Conservation (phyloP, 2,113 vertebrate genomes). For the Ammospiza caudacuta region DNA sequence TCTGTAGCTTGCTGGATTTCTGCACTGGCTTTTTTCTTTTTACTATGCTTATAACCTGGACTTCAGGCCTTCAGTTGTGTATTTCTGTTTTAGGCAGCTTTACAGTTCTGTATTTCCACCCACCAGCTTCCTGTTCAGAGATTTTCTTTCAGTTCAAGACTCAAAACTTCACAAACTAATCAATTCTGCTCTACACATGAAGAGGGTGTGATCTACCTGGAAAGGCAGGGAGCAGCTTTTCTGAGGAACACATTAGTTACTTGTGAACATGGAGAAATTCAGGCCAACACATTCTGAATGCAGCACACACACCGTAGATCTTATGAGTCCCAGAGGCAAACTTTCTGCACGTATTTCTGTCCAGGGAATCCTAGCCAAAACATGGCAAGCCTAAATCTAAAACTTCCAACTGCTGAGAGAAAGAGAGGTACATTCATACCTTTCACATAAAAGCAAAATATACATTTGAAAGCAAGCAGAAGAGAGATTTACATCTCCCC, state of each 20-base stretch:
- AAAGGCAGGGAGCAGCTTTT: not conserved
- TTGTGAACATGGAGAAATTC: not conserved
- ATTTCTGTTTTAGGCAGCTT: not conserved
- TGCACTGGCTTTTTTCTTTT: fast-evolving
- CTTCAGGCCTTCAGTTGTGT: not conserved
- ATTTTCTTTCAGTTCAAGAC: not conserved
- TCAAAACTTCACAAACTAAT: not conserved
- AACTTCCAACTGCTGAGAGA: not conserved
- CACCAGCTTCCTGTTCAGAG: not conserved
- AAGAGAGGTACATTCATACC: constrained; percentile 27
- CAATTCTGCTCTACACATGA: not conserved
- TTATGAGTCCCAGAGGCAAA: constrained; percentile 29
- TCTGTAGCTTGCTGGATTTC: not conserved
- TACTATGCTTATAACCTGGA: not conserved
- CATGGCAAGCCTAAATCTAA: constrained; percentile 29
- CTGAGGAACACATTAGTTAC: not conserved
- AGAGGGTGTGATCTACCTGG: not conserved
- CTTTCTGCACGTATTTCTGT: constrained; percentile 2
- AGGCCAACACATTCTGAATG: not conserved
- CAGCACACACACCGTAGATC: not conserved
- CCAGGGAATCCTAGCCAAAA: constrained; percentile 42
- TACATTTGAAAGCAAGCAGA: not conserved
- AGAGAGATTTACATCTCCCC: not conserved
- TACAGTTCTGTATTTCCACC: not conserved
- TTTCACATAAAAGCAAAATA: constrained; percentile 26